These are phyloP conservation scores for Falco concolor DNA, from an alignment of 2,797 vertebrate genomes.

Conservation along the genomic window DNA sequence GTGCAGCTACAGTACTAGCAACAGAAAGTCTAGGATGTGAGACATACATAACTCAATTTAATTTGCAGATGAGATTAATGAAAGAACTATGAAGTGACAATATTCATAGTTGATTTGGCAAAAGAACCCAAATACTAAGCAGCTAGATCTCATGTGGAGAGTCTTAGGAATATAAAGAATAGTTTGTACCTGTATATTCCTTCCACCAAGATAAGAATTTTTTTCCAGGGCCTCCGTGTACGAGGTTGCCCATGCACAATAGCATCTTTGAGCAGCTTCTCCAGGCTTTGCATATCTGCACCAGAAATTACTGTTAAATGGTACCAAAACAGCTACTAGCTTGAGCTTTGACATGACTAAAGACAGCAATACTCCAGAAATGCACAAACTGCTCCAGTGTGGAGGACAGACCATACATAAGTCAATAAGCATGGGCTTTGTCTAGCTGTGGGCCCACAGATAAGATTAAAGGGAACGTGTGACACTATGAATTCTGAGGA, in stretches of 20 bases:
- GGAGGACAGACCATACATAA: background rate
- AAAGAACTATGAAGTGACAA: slow-evolving; percentile 5
- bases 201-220: slow-evolving; percentile 96
- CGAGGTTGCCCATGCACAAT: slow-evolving; percentile 94
- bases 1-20: background rate
- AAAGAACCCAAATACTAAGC: background rate
- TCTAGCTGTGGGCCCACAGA: background rate
- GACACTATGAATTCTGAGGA: background rate
- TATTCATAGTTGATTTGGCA: background rate
- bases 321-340: slow-evolving; percentile 43
- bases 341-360: slow-evolving; percentile 26
- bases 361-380: slow-evolving; percentile 26
- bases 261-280: slow-evolving; percentile 94
- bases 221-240: slow-evolving; percentile 96
- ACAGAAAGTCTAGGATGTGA: slow-evolving; percentile 8
- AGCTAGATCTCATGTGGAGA: background rate
- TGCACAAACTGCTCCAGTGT: background rate
- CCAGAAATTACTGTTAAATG: slow-evolving; percentile 63
- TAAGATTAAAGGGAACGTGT: background rate
- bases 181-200: slow-evolving; percentile 92
- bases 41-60: background rate
- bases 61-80: background rate
- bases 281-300: slow-evolving; percentile 95
- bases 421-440: background rate
- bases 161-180: slow-evolving; percentile 16